Conservation (phyloP, 1,140 invertebrate species). For the Caenorhabditis remanei region DNA sequence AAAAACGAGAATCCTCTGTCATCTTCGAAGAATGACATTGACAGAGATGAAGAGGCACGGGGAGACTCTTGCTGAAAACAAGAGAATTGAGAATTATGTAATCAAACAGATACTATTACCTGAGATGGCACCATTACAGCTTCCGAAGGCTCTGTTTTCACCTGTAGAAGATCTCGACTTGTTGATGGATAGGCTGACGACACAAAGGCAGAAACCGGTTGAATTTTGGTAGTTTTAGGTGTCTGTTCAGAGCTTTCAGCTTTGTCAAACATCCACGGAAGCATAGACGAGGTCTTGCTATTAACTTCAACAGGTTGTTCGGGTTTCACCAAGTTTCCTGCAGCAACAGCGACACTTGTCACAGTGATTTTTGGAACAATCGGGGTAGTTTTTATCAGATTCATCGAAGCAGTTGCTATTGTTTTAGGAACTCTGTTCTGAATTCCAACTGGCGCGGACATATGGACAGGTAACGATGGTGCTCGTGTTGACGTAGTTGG, state of each 20-base stretch:
- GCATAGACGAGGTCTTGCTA: neutral
- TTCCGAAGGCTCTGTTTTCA: neutral
- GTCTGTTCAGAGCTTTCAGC: neutral
- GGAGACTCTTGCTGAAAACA: constrained; percentile 2
- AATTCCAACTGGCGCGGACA: too few relatives aligned
- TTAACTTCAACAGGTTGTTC: neutral
- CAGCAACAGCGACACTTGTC: neutral
- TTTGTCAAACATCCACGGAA: constrained; percentile 13
- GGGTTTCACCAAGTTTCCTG: neutral
- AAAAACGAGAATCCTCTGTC: neutral
- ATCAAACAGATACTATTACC: neutral
- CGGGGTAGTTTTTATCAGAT: constrained; percentile 23
- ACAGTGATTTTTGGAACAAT: constrained; percentile 42
- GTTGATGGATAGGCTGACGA: neutral
- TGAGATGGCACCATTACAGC: neutral
- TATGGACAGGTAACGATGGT: too few relatives aligned
- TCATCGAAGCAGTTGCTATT: neutral
- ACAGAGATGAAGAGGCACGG: constrained; percentile 21
- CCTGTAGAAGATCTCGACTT: neutral
- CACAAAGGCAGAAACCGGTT: neutral
- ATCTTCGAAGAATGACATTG: constrained; percentile 21
- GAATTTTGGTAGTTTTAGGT: neutral
- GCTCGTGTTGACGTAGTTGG: too few relatives aligned
- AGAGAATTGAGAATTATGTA: neutral
- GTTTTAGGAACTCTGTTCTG: too few relatives aligned